These are phyloP conservation scores for Spisula subtruncata DNA, from an alignment of 2,888 invertebrate genomes.

Conservation along the genomic window DNA sequence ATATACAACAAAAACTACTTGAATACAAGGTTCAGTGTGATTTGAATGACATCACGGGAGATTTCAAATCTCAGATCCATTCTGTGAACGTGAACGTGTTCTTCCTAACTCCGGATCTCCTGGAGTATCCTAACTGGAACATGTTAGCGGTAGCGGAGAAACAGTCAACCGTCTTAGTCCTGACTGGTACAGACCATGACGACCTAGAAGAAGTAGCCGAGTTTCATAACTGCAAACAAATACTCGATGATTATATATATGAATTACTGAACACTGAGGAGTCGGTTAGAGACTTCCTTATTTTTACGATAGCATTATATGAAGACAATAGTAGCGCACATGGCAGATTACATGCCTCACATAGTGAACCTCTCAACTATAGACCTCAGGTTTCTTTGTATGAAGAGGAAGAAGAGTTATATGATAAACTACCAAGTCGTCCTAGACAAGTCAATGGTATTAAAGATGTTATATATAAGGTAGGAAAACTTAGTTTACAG, in stretches of 20 bases:
- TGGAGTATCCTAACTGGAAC: slow-evolving; percentile 52
- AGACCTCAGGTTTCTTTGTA: background rate
- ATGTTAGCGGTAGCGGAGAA: slow-evolving; percentile 36
- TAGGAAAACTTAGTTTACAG: slow-evolving; percentile 25
- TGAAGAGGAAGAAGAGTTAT: background rate
- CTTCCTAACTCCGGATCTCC: slow-evolving; percentile 66
- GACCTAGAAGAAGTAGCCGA: slow-evolving; percentile 47
- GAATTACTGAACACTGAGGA: slow-evolving; percentile 48
- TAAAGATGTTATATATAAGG: slow-evolving; percentile 47
- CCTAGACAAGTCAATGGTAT: slow-evolving; percentile 55
- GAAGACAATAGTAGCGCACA: slow-evolving; percentile 39
- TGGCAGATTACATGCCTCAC: background rate
- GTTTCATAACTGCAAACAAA: slow-evolving; percentile 33
- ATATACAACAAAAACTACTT: slow-evolving; percentile 55
- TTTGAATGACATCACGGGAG: slow-evolving; percentile 43
- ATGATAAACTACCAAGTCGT: slow-evolving; percentile 46
- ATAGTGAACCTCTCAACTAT: background rate
- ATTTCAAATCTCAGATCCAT: background rate
- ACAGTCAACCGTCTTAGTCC: slow-evolving; percentile 42
- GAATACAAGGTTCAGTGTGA: slow-evolving; percentile 57
- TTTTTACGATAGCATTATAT: slow-evolving; percentile 56
- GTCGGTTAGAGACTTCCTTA: slow-evolving; percentile 58
- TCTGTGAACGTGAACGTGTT: slow-evolving; percentile 60
- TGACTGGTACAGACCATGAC: slow-evolving; percentile 57
- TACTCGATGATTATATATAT: slow-evolving; percentile 48